Conservation (phyloP, 2,888 invertebrate species). For the Noctua fimbriata region DNA sequence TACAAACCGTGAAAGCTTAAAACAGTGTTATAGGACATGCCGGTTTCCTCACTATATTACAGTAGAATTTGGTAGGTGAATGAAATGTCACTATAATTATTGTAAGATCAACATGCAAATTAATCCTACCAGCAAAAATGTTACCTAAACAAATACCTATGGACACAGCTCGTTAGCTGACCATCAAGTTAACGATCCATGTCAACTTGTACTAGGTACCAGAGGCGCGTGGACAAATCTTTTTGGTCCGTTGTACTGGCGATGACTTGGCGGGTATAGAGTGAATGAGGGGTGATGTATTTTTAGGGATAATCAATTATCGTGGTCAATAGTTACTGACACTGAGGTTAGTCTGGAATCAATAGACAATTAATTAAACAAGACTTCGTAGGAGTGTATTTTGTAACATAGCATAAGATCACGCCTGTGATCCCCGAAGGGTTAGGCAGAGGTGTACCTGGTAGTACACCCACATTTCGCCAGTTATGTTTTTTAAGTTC, state of each 20-base stretch:
- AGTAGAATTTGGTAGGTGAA: background rate
- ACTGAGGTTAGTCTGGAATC: background rate
- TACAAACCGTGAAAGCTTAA: background rate
- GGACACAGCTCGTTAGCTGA: constrained; percentile 52
- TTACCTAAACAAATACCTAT: constrained; percentile 30
- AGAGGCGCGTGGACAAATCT: background rate
- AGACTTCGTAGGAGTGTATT: background rate
- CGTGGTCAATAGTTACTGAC: background rate
- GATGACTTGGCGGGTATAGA: constrained; percentile 26
- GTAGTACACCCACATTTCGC: too few species aligned
- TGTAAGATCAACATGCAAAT: background rate
- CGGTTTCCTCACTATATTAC: background rate
- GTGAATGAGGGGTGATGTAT: constrained; percentile 3
- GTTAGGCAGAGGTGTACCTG: too few species aligned
- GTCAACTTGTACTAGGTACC: constrained; percentile 4
- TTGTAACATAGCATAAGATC: too few species aligned
- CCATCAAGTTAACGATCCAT: constrained; percentile 52
- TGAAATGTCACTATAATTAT: background rate
- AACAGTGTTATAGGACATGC: background rate
- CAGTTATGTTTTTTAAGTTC: too few species aligned
- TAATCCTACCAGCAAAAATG: constrained; percentile 1
- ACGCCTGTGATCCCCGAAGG: too few species aligned
- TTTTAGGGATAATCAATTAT: constrained; percentile 9
- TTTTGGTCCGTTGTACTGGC: constrained; percentile 21
- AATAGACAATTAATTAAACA: background rate